These are phyloP conservation scores for Dolichopus griseipennis DNA, from an alignment of 2,888 invertebrate genomes.

Conservation along the genomic window DNA sequence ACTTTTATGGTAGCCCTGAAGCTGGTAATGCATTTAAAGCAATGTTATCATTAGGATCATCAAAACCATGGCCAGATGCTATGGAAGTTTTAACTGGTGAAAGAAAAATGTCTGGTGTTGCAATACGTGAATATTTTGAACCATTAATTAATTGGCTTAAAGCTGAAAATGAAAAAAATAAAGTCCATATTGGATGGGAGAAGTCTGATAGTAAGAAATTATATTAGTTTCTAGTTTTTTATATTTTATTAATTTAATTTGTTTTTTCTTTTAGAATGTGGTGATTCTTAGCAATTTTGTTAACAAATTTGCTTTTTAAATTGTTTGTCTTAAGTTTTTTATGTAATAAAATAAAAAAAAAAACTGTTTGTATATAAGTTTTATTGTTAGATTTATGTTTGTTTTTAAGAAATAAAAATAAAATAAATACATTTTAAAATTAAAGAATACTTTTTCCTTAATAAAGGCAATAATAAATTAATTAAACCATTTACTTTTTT, in stretches of 20 bases:
- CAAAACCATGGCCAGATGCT: conserved; percentile 75
- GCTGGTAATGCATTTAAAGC: conserved; percentile 67
- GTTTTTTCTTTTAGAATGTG: neutral
- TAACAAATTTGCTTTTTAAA: neutral
- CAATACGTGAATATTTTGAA: conserved; percentile 70
- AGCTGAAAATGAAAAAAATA: conserved; percentile 60
- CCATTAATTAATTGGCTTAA: conserved; percentile 68
- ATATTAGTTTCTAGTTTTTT: neutral
- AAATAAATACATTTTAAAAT: neutral
- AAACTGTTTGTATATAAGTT: neutral
- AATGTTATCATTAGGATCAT: conserved; percentile 64
- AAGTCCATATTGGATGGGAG: conserved; percentile 57
- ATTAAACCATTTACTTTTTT: no score
- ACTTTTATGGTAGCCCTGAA: conserved; percentile 68
- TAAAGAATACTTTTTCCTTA: no score
- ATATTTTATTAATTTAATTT: no score
- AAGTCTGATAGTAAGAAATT: conserved; percentile 34
- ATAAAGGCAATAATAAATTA: no score
- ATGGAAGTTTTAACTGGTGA: conserved; percentile 72
- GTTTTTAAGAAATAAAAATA: neutral
- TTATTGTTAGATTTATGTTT: neutral
- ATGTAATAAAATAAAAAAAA: neutral
- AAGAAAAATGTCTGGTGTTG: conserved; percentile 63
- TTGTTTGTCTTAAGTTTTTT: neutral
- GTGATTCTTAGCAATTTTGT: neutral